phyloP scores from a whole-genome alignment of 2,113 vertebrate genomes.

The Calidris pugnax region DNA sequence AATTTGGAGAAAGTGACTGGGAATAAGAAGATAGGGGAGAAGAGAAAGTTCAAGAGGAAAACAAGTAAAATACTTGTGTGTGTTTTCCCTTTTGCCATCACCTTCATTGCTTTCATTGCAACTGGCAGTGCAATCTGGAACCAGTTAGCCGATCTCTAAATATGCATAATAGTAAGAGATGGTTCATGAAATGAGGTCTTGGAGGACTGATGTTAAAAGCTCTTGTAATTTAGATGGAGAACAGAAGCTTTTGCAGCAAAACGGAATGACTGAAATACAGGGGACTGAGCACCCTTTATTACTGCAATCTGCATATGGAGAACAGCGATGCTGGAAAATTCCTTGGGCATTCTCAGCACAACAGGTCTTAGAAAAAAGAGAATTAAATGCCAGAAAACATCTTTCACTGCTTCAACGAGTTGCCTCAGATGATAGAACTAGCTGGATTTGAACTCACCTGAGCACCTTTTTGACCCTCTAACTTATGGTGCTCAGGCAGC shows the following conservation, averaged over 20 bases:
- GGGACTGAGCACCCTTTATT: not conserved
- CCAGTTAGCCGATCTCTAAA: not conserved
- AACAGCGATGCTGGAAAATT: not conserved
- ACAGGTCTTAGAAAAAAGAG: not conserved
- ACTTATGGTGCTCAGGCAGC: not conserved
- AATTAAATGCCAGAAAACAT: not conserved
- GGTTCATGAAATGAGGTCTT: not conserved
- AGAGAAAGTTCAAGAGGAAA: not conserved
- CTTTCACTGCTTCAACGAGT: not conserved
- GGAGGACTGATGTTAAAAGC: not conserved
- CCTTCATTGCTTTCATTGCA: not conserved
- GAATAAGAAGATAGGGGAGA: not conserved
- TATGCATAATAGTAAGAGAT: not conserved
- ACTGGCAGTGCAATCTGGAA: not conserved
- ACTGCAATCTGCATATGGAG: not conserved
- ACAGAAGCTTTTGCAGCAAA: not conserved
- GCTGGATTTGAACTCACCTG: not conserved
- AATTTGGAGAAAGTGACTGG: not conserved
- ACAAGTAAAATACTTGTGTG: not conserved
- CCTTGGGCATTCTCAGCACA: not conserved
- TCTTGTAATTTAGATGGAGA: not conserved
- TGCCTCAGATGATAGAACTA: not conserved
- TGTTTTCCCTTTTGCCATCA: not conserved
- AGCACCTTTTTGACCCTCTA: not conserved
- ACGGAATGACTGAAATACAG: not conserved